phyloP scores from a whole-genome alignment of 2,797 vertebrate genomes.

The Anolis apletophallus region DNA sequence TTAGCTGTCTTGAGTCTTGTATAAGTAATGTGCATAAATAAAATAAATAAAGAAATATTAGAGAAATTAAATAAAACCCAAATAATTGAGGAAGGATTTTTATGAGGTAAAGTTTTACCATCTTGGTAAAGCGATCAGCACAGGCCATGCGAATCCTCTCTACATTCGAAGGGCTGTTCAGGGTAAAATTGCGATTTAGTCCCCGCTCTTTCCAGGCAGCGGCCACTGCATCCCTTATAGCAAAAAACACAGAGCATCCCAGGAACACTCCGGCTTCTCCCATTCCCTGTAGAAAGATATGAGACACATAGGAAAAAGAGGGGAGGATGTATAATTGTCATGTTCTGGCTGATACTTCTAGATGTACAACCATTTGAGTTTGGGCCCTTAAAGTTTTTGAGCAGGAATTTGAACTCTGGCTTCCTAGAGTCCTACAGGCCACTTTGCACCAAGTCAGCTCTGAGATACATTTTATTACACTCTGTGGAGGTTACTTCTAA shows the following conservation, averaged over 20 bases:
- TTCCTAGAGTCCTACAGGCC: too few relatives aligned
- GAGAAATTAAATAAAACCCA: background rate
- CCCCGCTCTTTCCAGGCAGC: slow-evolving; percentile 78
- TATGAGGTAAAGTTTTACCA: slow-evolving; percentile 71
- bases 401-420: too few relatives aligned
- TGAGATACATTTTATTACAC: background rate
- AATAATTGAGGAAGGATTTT: background rate
- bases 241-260: slow-evolving; percentile 86
- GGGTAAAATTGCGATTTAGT: slow-evolving; percentile 71
- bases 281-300: slow-evolving; percentile 77
- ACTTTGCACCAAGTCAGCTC: too few relatives aligned
- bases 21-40: too few relatives aligned
- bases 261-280: slow-evolving; percentile 84
- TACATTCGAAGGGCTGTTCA: slow-evolving; percentile 83
- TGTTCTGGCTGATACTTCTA: background rate
- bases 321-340: background rate
- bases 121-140: slow-evolving; percentile 82
- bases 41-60: background rate
- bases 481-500: background rate
- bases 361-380: background rate
- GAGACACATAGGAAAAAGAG: background rate
- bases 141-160: slow-evolving; percentile 84
- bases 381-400: too few relatives aligned
- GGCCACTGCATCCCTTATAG: slow-evolving; percentile 82
- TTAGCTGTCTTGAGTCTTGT: too few relatives aligned